Conservation (phyloP, 2,888 invertebrate genomes). For the Tachina grossa region DNA sequence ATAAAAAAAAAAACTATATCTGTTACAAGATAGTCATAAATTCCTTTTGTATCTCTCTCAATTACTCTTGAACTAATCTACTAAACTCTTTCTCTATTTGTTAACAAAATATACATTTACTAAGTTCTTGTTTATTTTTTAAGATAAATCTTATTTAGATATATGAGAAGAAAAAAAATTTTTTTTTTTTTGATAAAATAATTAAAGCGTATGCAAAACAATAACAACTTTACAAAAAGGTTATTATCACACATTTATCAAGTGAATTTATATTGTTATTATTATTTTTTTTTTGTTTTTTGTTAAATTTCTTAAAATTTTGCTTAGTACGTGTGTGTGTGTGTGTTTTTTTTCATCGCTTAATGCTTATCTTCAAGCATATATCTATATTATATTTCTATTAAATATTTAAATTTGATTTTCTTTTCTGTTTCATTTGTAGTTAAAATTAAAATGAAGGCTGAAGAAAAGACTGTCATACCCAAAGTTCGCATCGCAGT, state of each 20-base stretch:
- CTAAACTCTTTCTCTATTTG: constrained; percentile 5
- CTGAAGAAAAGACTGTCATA: constrained; percentile 85
- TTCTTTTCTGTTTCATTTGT: constrained; percentile 47
- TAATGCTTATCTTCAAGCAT: constrained; percentile 4
- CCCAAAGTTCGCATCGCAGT: constrained; percentile 89
- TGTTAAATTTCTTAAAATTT: constrained; percentile 34
- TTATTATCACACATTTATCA: constrained; percentile 61
- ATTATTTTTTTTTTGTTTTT: no score
- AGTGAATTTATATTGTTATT: constrained; percentile 24
- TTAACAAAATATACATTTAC: not conserved
- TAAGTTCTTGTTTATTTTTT: constrained; percentile 22
- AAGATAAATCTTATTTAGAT: constrained; percentile 17
- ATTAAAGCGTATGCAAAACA: constrained; percentile 7
- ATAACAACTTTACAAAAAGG: constrained; percentile 30
- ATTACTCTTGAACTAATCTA: constrained; percentile 47
- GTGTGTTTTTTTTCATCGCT: constrained; percentile 24
- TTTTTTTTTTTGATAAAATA: not conserved
- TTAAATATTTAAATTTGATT: constrained; percentile 25
- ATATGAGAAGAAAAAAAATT: not conserved
- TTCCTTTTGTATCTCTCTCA: not conserved
- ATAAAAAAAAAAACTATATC: not conserved
- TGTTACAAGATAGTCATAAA: constrained; percentile 3
- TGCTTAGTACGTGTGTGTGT: not conserved
- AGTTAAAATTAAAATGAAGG: constrained; percentile 83
- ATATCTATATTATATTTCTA: not conserved